These are phyloP conservation scores for Micronisus gabar DNA, from an alignment of 2,113 vertebrate genomes.

Conservation along the genomic window DNA sequence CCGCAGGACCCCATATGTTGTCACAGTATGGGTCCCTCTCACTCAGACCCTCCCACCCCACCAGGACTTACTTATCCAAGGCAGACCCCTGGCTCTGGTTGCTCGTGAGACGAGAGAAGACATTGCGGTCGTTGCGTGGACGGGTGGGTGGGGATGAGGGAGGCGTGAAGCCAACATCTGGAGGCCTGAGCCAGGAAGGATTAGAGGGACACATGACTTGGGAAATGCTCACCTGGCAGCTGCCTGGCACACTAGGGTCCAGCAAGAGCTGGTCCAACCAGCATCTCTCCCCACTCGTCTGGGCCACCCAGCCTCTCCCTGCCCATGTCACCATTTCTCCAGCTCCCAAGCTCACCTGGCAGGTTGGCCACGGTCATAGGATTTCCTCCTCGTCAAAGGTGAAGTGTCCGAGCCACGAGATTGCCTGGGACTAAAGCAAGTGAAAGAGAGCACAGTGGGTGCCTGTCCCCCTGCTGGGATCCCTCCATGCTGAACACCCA, in stretches of 20 bases:
- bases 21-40: neutral
- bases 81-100: slow-evolving; percentile 92
- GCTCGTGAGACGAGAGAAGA: slow-evolving; percentile 96
- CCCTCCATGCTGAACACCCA: neutral
- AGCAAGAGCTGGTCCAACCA: neutral
- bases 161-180: slow-evolving; percentile 88
- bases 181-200: slow-evolving; percentile 74
- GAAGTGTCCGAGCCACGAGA: slow-evolving; percentile 89
- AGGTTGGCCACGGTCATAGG: slow-evolving; percentile 88
- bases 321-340: fast-evolving
- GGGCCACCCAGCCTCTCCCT: neutral
- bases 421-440: slow-evolving; percentile 85
- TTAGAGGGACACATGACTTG: neutral
- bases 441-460: neutral
- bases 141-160: slow-evolving; percentile 93
- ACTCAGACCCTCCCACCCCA: neutral
- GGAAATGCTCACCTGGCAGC: neutral
- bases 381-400: slow-evolving; percentile 89
- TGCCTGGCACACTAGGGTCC: neutral
- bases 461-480: neutral
- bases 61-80: slow-evolving; percentile 91
- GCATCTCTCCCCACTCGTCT: neutral
- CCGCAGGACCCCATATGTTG: fast-evolving
- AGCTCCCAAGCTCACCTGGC: slow-evolving; percentile 75
- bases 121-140: slow-evolving; percentile 92